Evolutionary conservation across 2,113 vertebrate genomes (phyloP), one percentile per base, ranked within the genome.

Genomic region (Morone saxatilis): DNA sequence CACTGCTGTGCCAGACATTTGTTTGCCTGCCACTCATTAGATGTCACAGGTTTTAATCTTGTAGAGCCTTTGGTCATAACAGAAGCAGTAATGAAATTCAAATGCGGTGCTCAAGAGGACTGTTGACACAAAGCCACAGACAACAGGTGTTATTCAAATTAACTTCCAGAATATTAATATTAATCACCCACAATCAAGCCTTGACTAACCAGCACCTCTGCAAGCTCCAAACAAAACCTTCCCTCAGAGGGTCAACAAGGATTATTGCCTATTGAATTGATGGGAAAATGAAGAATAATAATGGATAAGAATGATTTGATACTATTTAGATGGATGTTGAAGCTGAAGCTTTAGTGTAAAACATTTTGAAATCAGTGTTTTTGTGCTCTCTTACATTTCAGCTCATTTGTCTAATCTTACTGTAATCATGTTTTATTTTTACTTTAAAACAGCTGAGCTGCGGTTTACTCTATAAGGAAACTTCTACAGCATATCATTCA

Each of bases 101-200:
- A 90, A 91, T 86, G 81, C 40, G 50, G 25, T 82, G 65, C 87
- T 87, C 51, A 75, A 62, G 80, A 79, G 83, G 56, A 66, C 87
- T 73, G 83, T 89, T 92, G 88, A 91, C 84, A 83, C 76, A 71
- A 75, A 81, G 86, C 83, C 71, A 79, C 62, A 86, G 72, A 84
- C 82, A 90, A 88, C 86, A 92, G 91, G 85, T 91, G 89, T 85
- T 89, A 91, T 93, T 91, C 80, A 92, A 90, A 93, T 93, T 1
- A 90, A 81, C 84, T 85, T 69, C 31, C 38, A 38, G 69, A 7
- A 65, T 45, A 86, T 90, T 90, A 87, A 90, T 86, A 90, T 87
- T 83, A 80, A 87, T 88, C 45, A 65, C 7, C 41, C 38, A 51
- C 47, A 63, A 65, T 10, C 0, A 19, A 45, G 65, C 31, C 14